Evolutionary conservation across 2,113 vertebrate species (phyloP).

Genomic region (Zosterops pallidus): DNA sequence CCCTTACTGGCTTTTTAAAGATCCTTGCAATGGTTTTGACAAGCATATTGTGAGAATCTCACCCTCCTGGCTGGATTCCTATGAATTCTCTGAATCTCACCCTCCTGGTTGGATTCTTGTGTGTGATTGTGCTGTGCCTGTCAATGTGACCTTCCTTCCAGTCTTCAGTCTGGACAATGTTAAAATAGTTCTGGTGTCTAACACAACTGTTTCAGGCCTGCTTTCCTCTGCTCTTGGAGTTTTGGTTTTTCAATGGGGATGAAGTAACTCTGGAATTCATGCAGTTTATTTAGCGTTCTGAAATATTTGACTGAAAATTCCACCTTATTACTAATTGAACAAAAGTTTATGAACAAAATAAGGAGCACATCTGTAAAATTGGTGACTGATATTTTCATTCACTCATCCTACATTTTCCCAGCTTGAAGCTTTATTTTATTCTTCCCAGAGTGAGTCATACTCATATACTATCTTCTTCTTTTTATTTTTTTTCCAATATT

Average conservation of each 20-base stretch:
- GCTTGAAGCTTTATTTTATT: neutral
- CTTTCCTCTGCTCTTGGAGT: neutral
- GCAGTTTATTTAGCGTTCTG: neutral
- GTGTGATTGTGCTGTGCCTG: neutral
- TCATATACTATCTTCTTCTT: neutral
- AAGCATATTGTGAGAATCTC: neutral
- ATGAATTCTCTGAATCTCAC: neutral
- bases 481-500: neutral
- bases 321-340: neutral
- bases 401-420: neutral
- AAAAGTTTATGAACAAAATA: neutral
- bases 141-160: neutral
- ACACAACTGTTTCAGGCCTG: neutral
- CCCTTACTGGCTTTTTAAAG: neutral
- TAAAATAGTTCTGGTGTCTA: neutral
- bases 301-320: neutral
- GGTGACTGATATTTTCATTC: neutral
- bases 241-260: neutral
- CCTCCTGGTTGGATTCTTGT: neutral
- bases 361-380: neutral
- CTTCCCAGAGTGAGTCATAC: neutral
- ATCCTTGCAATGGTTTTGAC: neutral
- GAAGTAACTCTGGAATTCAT: neutral
- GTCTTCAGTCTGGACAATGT: neutral
- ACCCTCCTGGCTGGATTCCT: neutral